phyloP scores from a whole-genome alignment of 2,797 vertebrate species.

The Rachycentron canadum region DNA sequence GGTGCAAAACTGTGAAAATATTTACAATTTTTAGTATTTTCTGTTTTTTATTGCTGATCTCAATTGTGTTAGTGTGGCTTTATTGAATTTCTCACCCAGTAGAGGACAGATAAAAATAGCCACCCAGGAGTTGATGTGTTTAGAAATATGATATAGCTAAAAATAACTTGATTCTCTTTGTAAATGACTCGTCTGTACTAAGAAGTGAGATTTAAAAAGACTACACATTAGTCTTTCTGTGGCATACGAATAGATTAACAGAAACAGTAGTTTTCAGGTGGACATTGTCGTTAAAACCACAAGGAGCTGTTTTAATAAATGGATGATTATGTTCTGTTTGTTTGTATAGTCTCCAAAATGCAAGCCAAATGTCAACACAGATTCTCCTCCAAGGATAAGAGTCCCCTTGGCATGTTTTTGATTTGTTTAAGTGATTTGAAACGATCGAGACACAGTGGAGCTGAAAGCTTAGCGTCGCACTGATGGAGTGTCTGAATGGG shows the following conservation, averaged over 20 bases:
- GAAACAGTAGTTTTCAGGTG: neutral
- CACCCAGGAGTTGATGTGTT: slow-evolving; percentile 14
- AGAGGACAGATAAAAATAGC: slow-evolving; percentile 46
- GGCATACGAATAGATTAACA: neutral
- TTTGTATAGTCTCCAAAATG: neutral
- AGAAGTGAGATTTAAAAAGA: neutral
- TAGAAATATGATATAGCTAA: slow-evolving; percentile 25
- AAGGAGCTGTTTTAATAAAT: neutral
- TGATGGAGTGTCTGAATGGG: slow-evolving; percentile 12
- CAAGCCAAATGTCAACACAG: neutral
- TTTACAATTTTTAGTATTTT: neutral
- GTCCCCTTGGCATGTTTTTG: neutral
- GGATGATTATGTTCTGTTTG: neutral
- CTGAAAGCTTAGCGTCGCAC: slow-evolving; percentile 2
- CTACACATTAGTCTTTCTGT: neutral
- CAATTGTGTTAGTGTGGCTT: no score
- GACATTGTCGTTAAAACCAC: neutral
- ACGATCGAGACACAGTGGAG: neutral
- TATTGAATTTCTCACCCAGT: neutral
- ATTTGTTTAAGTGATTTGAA: slow-evolving; percentile 9
- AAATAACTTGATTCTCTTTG: slow-evolving; percentile 31
- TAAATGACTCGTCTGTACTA: slow-evolving; percentile 11
- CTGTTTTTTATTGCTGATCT: neutral
- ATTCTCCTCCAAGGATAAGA: neutral
- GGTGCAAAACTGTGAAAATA: neutral